Base-by-base conservation (phyloP, 2,797 vertebrate genomes). In the Etheostoma nigrum region DNA sequence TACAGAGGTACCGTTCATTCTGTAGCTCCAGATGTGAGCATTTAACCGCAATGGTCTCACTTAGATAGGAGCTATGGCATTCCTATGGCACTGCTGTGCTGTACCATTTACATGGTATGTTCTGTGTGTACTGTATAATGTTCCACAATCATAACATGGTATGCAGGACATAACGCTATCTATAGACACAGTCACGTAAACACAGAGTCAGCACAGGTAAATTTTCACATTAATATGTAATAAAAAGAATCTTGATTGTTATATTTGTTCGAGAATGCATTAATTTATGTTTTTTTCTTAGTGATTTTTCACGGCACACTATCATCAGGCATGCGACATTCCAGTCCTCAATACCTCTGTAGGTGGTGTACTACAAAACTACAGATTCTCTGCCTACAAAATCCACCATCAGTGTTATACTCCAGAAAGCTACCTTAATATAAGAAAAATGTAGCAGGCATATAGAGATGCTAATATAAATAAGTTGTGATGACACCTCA, bases 131-230 rank as follows among this genome's bases (percentile, higher is more conserved):
- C 30, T 30, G 30, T 30, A 30, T 30, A 18, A 67, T 61, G 36
- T 54, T 64, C 36, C 64, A 60, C 58, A 55, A 33, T 11, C 45
- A 68, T 16, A 51, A 51, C 48, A 64, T 5, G 14, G 21, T 52
- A 48, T 77, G 51, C 3, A 5, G 74, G 69, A 45, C 61, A n/a
- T 45, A 3, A 27, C 69, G 49, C 79, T 30, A 30, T 30, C 30
- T 30, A 30, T 30, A 30, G 30, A 30, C 57, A 81, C 16, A 63
- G 25, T 44, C 4, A 25, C 5, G 48, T 55, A 16, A 79, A 25
- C 4, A 12, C 23, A 58, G 40, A 13, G 30, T 30, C 30, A 30
- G 30, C 30, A 30, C 5, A 27, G 30, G 30, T 5, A 30, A 25
- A 27, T 27, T 27, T 59, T 66, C 23, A 52, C 44, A 16, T 21